A percentile compares a stretch with the other conserved stretches of the same genome.
Evolutionary conservation across 2,113 vertebrate genomes (phyloP).

Genomic region (Rutilus rutilus): DNA sequence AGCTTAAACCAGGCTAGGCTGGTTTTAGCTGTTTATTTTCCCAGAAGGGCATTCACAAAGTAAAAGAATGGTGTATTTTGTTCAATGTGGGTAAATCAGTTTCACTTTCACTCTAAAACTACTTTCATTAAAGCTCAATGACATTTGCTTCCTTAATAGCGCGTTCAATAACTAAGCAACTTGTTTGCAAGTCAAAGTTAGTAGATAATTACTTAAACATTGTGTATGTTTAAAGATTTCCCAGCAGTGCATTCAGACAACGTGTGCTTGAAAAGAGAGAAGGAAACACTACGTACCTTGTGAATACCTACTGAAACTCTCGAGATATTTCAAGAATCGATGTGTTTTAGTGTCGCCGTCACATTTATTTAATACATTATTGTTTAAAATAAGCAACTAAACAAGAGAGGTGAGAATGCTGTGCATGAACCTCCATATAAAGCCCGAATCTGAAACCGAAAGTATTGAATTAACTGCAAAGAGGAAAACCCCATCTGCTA

Average conservation of each 20-base stretch:
- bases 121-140: not conserved
- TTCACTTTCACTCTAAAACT: slow-evolving; percentile 20
- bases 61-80: not conserved
- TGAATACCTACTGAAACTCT: not conserved
- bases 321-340: not conserved
- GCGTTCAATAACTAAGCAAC: not conserved
- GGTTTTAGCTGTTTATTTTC: no score
- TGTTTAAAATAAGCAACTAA: not conserved
- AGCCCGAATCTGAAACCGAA: not conserved
- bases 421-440: not conserved
- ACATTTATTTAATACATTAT: not conserved
- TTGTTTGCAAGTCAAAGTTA: not conserved
- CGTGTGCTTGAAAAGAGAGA: not conserved
- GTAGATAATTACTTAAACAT: not conserved
- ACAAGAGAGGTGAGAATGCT: not conserved
- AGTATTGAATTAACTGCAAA: not conserved
- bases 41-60: not conserved
- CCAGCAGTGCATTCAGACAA: not conserved
- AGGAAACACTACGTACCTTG: not conserved
- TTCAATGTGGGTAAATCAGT: not conserved
- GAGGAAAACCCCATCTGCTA: not conserved
- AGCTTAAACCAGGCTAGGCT: no score
- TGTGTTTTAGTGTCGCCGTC: not conserved
- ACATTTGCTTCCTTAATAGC: not conserved
- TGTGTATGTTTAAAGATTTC: not conserved